phyloP scores from a whole-genome alignment of 2,797 vertebrate species.

The Caiman crocodilus region DNA sequence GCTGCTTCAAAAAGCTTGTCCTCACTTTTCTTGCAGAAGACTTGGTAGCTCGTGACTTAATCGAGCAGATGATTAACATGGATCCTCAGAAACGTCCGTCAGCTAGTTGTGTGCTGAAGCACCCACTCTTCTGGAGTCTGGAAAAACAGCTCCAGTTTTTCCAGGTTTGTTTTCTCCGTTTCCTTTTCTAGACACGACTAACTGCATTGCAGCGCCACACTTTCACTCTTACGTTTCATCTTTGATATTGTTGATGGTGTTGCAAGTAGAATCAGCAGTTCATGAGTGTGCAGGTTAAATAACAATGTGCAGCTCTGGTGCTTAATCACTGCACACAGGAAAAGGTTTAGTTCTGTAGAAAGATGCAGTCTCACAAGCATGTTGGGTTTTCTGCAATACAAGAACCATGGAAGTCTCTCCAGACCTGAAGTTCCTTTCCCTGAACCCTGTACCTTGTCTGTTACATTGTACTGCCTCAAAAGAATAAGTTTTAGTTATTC shows the following conservation, averaged over 20 bases:
- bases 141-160: constrained; percentile 98
- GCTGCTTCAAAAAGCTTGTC: not conserved
- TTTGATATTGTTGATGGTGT: not conserved
- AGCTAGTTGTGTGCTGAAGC: constrained; percentile 92
- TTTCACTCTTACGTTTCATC: no score
- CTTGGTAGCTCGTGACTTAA: constrained; percentile 89
- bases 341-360: not conserved
- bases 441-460: no score
- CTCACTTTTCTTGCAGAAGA: constrained; percentile 81
- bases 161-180: constrained; percentile 86
- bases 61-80: constrained; percentile 93
- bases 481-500: not conserved
- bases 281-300: not conserved
- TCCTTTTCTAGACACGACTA: not conserved
- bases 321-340: not conserved
- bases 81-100: constrained; percentile 91
- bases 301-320: not conserved
- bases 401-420: not conserved
- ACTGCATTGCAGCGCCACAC: no score
- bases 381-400: not conserved
- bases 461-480: not conserved
- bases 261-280: not conserved
- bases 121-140: constrained; percentile 97
- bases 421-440: not conserved
- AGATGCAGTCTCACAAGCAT: not conserved